Percentiles rank a stretch among this genome's conserved stretches.
phyloP scores from a whole-genome alignment of 2,113 vertebrate genomes.

The Panthera uncia region DNA sequence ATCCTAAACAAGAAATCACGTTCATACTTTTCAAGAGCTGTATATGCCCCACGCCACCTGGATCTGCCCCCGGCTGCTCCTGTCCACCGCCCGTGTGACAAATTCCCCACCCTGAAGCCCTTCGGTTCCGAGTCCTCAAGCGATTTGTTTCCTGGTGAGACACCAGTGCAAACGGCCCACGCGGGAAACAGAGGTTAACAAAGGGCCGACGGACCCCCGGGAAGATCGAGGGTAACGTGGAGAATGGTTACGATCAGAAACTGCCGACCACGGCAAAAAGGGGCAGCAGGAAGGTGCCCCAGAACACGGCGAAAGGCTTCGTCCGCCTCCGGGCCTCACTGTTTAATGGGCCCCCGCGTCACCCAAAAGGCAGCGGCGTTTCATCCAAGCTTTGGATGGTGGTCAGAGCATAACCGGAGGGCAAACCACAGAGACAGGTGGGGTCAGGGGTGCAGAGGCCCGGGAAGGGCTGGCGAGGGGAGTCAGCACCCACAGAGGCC shows the following conservation, averaged over 20 bases:
- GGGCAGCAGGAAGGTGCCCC: fast-evolving
- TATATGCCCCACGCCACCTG: fast-evolving
- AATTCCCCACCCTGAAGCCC: neutral
- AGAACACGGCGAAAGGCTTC: fast-evolving
- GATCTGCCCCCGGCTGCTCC: neutral
- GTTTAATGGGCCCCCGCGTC: neutral
- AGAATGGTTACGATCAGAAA: fast-evolving
- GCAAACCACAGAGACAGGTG: neutral
- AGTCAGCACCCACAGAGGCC: neutral
- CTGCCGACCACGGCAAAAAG: fast-evolving
- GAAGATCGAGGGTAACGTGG: fast-evolving
- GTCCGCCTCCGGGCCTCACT: fast-evolving
- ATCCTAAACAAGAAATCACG: neutral
- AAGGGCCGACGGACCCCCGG: fast-evolving
- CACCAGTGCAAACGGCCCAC: fast-evolving
- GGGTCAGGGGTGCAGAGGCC: neutral
- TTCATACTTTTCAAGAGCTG: fast-evolving
- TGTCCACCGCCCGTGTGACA: neutral
- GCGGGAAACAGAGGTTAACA: neutral
- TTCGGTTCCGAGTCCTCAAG: neutral
- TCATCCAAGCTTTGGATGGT: neutral
- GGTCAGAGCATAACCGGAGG: fast-evolving
- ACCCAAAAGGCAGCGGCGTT: fast-evolving
- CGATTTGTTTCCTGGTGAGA: neutral
- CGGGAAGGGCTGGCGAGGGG: neutral